Evolutionary conservation across 2,113 vertebrate genomes (phyloP), one percentile per base, ranked within the genome.

Genomic region (Malurus cyaneus): DNA sequence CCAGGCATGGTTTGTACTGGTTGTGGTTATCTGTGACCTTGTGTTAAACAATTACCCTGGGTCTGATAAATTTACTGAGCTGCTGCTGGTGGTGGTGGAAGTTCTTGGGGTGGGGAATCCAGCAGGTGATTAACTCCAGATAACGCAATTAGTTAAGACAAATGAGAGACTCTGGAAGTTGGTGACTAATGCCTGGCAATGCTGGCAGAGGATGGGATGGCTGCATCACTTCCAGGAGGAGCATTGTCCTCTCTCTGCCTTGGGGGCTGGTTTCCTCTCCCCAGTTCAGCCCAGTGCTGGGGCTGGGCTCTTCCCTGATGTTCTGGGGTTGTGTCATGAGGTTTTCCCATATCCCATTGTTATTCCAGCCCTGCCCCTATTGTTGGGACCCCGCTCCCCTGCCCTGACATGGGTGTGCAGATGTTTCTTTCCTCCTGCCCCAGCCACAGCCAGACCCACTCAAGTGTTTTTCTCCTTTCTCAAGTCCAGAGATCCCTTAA

Each of bases 321-420:
- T 50, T 65, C 29, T 31, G 0, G 0, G 39, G 14, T 19, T 69
- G 52, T n/a, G 23, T 21, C 60, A 3, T 8, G 4, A 56, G 8
- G 32, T 32, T 49, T 78, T 46, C 18, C 12, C 14, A 1, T 1
- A 3, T 60, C 62, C 53, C 4, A 0, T 17, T 29, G 50, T 41
- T 44, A 1, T 46, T 56, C 59, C 67, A 80, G 56, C 44, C 57
- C 12, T 5, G 21, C 47, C 9, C 49, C 61, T 44, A 4, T 52
- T 81, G n/a, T 44, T 2, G 9, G 62, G 14, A 42, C 10, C 29
- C 23, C 1, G 0, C 0, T 19, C 25, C 47, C 14, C 24, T 79
- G 83, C 41, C 12, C 0, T 66, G 54, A 26, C 14, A 0, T 0
- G 6, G n/a, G 9, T 29, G 49, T 91, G 79, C 79, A 72, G 83